Conservation (phyloP, 2,888 invertebrate species). For the Lordiphosa fenestrarum region DNA sequence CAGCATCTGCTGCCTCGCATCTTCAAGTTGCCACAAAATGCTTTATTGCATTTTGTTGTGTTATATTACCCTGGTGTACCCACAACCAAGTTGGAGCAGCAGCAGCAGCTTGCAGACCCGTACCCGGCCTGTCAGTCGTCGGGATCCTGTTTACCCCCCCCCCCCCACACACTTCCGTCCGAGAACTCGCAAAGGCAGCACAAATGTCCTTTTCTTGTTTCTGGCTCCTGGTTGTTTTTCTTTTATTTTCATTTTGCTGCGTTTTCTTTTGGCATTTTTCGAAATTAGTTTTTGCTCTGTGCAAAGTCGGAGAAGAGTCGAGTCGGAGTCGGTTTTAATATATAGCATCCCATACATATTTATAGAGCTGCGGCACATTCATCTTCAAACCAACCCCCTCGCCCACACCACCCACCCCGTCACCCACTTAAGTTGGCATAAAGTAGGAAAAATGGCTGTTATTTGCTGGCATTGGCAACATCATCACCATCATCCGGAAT, state of each 20-base stretch:
- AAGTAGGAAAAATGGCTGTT: conserved; percentile 62
- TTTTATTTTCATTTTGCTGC: conserved; percentile 64
- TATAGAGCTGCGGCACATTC: conserved; percentile 77
- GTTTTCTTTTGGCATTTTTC: conserved; percentile 76
- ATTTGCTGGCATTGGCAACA: conserved; percentile 55
- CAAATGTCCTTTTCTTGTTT: conserved; percentile 70
- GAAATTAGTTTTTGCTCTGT: conserved; percentile 77
- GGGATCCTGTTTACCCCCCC: conserved; percentile 30
- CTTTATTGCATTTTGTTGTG: conserved; percentile 76
- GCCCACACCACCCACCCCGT: conserved; percentile 21
- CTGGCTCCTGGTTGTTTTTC: conserved; percentile 11
- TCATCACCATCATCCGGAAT: conserved; percentile 42
- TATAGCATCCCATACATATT: conserved; percentile 77
- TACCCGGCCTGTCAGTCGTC: conserved; percentile 59
- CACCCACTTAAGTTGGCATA: conserved; percentile 72
- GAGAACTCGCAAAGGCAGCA: conserved; percentile 48
- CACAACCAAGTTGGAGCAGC: conserved; percentile 16
- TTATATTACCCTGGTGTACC: conserved; percentile 70
- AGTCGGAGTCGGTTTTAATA: conserved; percentile 76
- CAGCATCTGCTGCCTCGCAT: conserved; percentile 75
- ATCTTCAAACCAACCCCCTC: conserved; percentile 60
- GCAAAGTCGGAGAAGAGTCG: conserved; percentile 35
- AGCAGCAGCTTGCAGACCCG: conserved; percentile 49
- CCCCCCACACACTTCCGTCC: conserved; percentile 4
- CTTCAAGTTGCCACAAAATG: conserved; percentile 77